Evolutionary conservation across 2,797 vertebrate genomes (phyloP).

Genomic region (Brachyalestes nurse): DNA sequence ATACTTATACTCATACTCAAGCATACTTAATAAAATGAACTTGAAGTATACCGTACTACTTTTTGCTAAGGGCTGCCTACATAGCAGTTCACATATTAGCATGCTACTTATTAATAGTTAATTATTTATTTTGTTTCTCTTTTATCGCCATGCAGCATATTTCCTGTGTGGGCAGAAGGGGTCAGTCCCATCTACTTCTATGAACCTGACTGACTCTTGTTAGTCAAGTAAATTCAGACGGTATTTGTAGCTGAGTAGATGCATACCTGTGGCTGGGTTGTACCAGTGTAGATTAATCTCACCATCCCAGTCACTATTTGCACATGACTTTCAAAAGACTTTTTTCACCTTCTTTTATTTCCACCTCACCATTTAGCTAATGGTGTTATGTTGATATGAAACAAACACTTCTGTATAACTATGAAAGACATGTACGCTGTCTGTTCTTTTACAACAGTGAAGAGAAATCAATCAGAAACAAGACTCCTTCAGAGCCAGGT

Average conservation of each 20-base stretch:
- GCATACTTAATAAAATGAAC: too few species aligned
- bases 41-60: too few species aligned
- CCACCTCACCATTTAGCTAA: slow-evolving; percentile 14
- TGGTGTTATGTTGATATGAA: slow-evolving; percentile 44
- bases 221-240: neutral
- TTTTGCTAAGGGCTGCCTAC: too few species aligned
- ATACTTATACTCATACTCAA: too few species aligned
- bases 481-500: slow-evolving; percentile 52
- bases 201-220: neutral
- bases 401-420: slow-evolving; percentile 34
- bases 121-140: neutral
- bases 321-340: slow-evolving; percentile 6
- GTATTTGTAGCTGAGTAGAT: slow-evolving; percentile 7
- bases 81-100: neutral
- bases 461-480: slow-evolving; percentile 70
- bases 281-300: neutral
- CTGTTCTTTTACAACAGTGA: slow-evolving; percentile 36
- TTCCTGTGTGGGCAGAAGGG: neutral
- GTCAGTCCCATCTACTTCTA: neutral
- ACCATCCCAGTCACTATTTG: slow-evolving; percentile 16
- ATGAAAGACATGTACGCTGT: slow-evolving; percentile 43
- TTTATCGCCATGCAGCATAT: neutral
- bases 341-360: slow-evolving; percentile 31
- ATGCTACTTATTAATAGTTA: neutral
- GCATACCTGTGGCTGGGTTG: slow-evolving; percentile 1